Evolutionary conservation across 2,797 vertebrate species (phyloP).

Genomic region (Anniella stebbinsi): DNA sequence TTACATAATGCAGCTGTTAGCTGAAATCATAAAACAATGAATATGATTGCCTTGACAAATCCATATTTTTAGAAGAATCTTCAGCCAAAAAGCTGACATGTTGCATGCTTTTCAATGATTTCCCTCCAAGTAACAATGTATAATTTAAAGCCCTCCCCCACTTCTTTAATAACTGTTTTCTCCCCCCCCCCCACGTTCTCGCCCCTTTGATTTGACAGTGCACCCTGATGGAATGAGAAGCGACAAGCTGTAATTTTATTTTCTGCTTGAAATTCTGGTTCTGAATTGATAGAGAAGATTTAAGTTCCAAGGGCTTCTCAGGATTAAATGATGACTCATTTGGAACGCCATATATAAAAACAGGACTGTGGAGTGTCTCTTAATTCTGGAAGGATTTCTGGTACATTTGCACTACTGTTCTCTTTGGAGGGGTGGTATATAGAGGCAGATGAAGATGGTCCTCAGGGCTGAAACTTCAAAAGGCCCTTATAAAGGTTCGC

Average conservation of each 20-base stretch:
- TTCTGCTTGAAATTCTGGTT: slow-evolving; percentile 41
- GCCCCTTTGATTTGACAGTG: slow-evolving; percentile 31
- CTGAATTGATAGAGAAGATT: slow-evolving; percentile 26
- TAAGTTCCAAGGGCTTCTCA: slow-evolving; percentile 13
- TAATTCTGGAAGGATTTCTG: not conserved
- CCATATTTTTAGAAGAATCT: slow-evolving; percentile 25
- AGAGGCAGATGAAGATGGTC: not conserved
- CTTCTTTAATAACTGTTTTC: slow-evolving; percentile 37
- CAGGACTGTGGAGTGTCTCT: not conserved
- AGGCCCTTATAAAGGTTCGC: not conserved
- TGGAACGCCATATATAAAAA: slow-evolving; percentile 1
- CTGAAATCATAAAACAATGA: not conserved
- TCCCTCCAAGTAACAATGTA: slow-evolving; percentile 25
- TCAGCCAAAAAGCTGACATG: not conserved
- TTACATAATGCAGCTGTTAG: slow-evolving; percentile 22
- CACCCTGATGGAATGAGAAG: slow-evolving; percentile 32
- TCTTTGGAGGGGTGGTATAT: not conserved
- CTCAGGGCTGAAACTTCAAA: not conserved
- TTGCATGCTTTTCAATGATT: slow-evolving; percentile 23
- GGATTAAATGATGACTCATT: slow-evolving; percentile 40
- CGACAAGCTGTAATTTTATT: slow-evolving; percentile 50
- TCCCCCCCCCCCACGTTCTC: not conserved
- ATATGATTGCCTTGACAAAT: slow-evolving; percentile 9
- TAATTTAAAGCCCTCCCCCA: slow-evolving; percentile 27
- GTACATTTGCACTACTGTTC: not conserved